Conservation (phyloP, 2,797 vertebrate genomes). For the Dendrocincla tyrannina region DNA sequence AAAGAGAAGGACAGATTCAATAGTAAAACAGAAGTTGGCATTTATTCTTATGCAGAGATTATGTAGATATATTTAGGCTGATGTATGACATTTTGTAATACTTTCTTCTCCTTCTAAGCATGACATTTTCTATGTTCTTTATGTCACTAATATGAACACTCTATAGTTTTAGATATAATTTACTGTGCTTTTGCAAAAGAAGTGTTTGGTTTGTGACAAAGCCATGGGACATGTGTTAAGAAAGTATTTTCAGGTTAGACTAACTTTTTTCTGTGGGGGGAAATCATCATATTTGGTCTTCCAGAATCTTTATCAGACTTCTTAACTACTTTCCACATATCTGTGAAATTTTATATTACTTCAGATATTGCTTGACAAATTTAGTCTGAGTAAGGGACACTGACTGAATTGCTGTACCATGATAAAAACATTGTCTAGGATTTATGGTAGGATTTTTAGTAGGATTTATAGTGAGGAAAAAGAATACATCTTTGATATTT, state of each 20-base stretch:
- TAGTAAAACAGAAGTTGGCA: background rate
- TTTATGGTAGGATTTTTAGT: background rate
- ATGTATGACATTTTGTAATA: background rate
- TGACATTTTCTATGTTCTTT: background rate
- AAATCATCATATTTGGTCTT: background rate
- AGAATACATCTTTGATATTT: background rate
- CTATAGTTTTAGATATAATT: background rate
- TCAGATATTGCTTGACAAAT: background rate
- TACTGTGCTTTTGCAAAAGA: background rate
- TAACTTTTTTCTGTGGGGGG: background rate
- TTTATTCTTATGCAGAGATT: background rate
- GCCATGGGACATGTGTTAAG: background rate
- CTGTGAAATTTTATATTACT: background rate
- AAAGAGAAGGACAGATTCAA: background rate
- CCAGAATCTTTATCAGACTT: background rate
- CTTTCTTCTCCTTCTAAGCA: background rate
- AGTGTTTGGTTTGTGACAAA: background rate
- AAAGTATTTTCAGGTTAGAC: background rate
- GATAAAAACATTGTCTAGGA: background rate
- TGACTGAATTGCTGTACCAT: background rate
- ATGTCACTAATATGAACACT: background rate
- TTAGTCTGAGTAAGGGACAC: background rate
- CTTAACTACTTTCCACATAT: background rate
- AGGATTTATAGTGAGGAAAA: background rate
- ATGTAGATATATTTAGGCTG: background rate